Conservation (phyloP, 2,888 invertebrate genomes). For the Sesamia inferens region DNA sequence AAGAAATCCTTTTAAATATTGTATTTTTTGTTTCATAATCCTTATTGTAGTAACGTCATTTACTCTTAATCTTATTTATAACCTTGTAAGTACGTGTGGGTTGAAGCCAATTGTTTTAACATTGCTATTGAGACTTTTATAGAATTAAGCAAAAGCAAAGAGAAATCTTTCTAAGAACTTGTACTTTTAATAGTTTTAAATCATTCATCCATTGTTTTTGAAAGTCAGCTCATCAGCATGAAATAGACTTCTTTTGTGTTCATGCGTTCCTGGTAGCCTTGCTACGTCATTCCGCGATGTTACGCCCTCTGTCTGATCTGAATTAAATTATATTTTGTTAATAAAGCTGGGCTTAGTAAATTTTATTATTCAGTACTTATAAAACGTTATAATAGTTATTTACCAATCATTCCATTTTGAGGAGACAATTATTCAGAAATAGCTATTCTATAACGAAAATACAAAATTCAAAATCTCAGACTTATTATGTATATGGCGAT, state of each 20-base stretch:
- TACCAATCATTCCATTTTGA: neutral
- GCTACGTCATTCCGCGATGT: constrained; percentile 4
- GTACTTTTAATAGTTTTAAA: constrained; percentile 25
- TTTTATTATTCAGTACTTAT: too few species aligned
- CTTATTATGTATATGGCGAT: too few species aligned
- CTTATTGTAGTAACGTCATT: constrained; percentile 29
- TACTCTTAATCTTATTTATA: constrained; percentile 24
- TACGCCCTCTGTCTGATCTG: constrained; percentile 1
- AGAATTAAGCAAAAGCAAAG: neutral
- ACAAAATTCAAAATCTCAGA: too few species aligned
- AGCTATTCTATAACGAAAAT: too few species aligned
- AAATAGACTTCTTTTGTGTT: constrained; percentile 15
- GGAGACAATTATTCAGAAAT: neutral
- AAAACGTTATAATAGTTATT: neutral
- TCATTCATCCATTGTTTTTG: constrained; percentile 32
- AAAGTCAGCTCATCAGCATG: constrained; percentile 8
- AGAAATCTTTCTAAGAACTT: constrained; percentile 45
- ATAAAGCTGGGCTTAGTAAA: neutral
- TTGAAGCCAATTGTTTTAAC: constrained; percentile 37
- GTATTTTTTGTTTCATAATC: constrained; percentile 45
- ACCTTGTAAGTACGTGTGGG: constrained; percentile 29
- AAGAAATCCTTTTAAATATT: constrained; percentile 27
- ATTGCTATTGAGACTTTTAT: constrained; percentile 11
- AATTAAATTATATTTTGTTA: neutral
- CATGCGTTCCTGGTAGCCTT: constrained; percentile 40